These are phyloP conservation scores for Arnoldichthys spilopterus DNA, from an alignment of 2,797 vertebrate genomes.

Conservation along the genomic window DNA sequence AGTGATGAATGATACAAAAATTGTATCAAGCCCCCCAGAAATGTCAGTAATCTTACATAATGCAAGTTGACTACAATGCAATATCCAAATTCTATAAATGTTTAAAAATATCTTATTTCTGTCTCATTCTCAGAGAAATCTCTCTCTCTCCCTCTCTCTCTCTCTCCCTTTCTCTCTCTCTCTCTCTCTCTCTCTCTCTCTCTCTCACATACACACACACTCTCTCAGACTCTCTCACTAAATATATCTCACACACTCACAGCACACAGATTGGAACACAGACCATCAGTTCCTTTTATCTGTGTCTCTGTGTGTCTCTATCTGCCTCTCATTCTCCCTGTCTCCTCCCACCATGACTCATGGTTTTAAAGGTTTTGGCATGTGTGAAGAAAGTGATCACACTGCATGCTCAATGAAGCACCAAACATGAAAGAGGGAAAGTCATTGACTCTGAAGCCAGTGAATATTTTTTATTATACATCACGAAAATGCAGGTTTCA, in stretches of 20 bases:
- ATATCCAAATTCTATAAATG: no score
- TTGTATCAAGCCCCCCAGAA: no score
- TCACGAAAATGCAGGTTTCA: background rate
- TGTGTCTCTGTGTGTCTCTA: background rate
- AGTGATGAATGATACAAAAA: no score
- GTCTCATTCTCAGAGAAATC: background rate
- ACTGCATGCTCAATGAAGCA: slow-evolving; percentile 3
- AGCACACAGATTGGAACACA: background rate
- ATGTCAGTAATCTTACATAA: no score
- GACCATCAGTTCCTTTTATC: background rate
- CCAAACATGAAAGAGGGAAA: background rate
- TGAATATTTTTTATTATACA: background rate
- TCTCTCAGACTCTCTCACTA: background rate
- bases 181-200: slow-evolving; percentile 4
- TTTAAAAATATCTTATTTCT: background rate
- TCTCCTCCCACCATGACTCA: background rate
- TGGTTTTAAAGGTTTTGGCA: background rate
- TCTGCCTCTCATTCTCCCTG: background rate
- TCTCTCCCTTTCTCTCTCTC: background rate
- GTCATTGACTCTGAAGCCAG: background rate
- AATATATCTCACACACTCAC: background rate
- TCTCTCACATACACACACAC: no score
- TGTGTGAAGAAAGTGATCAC: background rate
- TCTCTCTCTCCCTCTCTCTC: background rate
- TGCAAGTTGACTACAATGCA: no score